phyloP scores from a whole-genome alignment of 2,888 invertebrate genomes.

The Calephelis perditalis region DNA sequence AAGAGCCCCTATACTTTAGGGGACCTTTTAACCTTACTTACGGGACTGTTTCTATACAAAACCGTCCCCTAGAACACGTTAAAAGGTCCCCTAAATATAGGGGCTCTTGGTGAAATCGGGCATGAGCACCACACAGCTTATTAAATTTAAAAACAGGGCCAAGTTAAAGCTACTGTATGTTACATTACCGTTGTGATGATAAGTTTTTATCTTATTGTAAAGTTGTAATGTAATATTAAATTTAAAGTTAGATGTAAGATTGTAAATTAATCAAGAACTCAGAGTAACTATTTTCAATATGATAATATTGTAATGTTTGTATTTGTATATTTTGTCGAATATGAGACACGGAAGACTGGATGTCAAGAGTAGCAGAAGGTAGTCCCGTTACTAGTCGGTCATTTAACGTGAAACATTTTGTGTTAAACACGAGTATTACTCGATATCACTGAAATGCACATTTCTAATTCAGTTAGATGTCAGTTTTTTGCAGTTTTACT shows the following conservation, averaged over 20 bases:
- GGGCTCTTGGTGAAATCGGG: too few relatives aligned
- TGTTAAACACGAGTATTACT: too few relatives aligned
- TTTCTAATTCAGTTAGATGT: neutral
- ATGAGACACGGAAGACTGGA: constrained; percentile 8
- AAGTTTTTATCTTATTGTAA: constrained; percentile 14
- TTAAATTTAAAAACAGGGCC: too few relatives aligned
- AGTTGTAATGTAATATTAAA: neutral
- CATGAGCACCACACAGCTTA: too few relatives aligned
- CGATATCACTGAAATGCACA: neutral
- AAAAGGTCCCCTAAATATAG: too few relatives aligned
- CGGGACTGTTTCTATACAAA: too few relatives aligned
- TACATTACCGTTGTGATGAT: neutral
- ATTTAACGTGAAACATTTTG: too few relatives aligned
- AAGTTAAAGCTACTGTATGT: too few relatives aligned
- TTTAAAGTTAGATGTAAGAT: constrained; percentile 20
- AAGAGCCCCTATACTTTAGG: too few relatives aligned
- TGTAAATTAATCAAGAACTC: constrained; percentile 31
- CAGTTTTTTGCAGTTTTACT: too few relatives aligned
- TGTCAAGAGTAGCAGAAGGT: constrained; percentile 4
- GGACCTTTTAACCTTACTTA: too few relatives aligned
- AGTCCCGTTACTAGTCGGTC: constrained; percentile 22
- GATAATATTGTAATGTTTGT: constrained; percentile 24
- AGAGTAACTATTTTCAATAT: constrained; percentile 53
- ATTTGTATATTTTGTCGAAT: constrained; percentile 38
- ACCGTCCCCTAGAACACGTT: too few relatives aligned